These are phyloP conservation scores for Mamestra brassicae DNA, from an alignment of 2,888 invertebrate species.

Conservation along the genomic window DNA sequence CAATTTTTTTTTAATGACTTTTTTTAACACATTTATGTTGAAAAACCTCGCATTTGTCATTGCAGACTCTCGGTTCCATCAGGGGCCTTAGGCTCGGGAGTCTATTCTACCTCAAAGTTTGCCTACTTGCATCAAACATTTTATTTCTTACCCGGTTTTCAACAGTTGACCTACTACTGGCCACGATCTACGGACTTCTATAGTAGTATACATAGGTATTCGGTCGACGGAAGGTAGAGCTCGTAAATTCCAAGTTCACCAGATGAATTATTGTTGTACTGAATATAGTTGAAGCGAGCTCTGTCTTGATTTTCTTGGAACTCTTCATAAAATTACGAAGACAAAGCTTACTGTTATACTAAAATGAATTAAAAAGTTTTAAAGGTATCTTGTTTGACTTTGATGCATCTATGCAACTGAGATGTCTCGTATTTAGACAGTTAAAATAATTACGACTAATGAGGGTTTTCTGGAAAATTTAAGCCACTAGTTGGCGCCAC, in stretches of 20 bases:
- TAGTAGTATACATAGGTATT: background rate
- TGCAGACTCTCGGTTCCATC: no score
- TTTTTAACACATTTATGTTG: no score
- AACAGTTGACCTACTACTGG: conserved; percentile 9
- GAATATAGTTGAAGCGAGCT: conserved; percentile 23
- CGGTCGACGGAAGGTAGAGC: conserved; percentile 13
- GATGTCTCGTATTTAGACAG: background rate
- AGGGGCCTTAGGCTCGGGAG: no score
- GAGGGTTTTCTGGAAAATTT: background rate
- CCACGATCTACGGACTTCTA: background rate
- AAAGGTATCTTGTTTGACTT: background rate
- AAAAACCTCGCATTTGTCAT: no score
- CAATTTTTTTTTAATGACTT: no score
- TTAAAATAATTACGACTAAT: background rate
- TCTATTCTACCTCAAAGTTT: background rate
- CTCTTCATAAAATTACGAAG: conserved; percentile 11
- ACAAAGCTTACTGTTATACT: background rate
- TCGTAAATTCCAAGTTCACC: conserved; percentile 44
- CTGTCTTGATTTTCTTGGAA: conserved; percentile 11
- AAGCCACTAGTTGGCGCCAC: background rate
- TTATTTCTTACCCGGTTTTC: background rate
- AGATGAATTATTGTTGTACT: conserved; percentile 37
- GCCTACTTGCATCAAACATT: no score
- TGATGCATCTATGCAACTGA: background rate
- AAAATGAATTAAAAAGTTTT: background rate